Percentiles rank a stretch among this genome's conserved stretches.
These are phyloP conservation scores for Poeciliopsis prolifica DNA, from an alignment of 2,113 vertebrate species.

Conservation along the genomic window DNA sequence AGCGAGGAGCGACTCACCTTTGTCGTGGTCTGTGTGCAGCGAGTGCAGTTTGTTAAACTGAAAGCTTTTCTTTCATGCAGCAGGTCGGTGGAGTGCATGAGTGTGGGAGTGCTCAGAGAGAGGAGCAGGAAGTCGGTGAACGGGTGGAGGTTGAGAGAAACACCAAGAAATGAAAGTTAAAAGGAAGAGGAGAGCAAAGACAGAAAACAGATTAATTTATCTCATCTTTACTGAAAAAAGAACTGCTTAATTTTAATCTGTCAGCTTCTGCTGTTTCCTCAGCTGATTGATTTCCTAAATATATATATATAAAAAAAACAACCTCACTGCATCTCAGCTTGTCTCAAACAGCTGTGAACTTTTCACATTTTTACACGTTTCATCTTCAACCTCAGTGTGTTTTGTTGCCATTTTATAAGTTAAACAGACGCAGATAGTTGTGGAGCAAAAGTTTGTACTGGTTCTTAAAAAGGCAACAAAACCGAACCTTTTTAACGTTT, in stretches of 20 bases:
- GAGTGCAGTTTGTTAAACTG: not conserved
- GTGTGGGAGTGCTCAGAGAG: conserved; percentile 45
- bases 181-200: not conserved
- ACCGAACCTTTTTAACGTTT: too few relatives aligned
- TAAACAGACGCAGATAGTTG: too few relatives aligned
- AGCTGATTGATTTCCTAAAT: not conserved
- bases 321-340: too few relatives aligned
- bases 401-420: too few relatives aligned
- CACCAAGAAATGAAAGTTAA: conserved; percentile 14
- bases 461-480: too few relatives aligned
- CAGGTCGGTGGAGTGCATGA: not conserved
- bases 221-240: not conserved
- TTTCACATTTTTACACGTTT: too few relatives aligned
- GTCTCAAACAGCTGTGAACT: too few relatives aligned
- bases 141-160: not conserved
- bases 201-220: not conserved
- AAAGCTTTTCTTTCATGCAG: conserved; percentile 1
- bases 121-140: conserved; percentile 44
- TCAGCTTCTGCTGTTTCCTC: not conserved
- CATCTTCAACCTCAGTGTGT: too few relatives aligned
- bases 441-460: too few relatives aligned
- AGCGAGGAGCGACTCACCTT: conserved; percentile 41
- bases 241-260: not conserved
- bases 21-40: not conserved
- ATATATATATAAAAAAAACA: too few relatives aligned